Conservation (phyloP, 1,140 invertebrate species). For the Leptonema lineaticorne region DNA sequence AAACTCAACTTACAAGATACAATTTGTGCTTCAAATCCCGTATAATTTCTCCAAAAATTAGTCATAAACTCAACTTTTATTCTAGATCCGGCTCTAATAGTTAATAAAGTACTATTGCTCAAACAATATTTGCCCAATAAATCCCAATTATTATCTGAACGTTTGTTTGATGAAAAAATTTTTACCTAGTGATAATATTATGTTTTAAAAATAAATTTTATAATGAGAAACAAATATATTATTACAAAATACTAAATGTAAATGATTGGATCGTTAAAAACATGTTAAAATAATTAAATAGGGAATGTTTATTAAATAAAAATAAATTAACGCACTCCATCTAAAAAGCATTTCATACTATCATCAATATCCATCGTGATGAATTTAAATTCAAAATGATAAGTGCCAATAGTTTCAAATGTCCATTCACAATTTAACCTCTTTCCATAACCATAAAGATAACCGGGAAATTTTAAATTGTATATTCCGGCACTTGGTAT, state of each 20-base stretch:
- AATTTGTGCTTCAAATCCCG: conserved; percentile 61
- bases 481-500: not conserved
- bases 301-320: no score
- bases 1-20: conserved; percentile 52
- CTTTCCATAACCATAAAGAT: conserved; percentile 68
- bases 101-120: conserved; percentile 44
- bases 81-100: conserved; percentile 48
- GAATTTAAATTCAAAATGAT: conserved; percentile 62
- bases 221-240: no score
- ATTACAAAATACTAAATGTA: no score
- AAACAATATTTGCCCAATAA: conserved; percentile 56
- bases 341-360: conserved; percentile 56
- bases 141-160: conserved; percentile 55
- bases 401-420: conserved; percentile 58
- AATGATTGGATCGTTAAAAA: no score
- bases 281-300: no score
- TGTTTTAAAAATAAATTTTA: no score
- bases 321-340: conserved; percentile 62
- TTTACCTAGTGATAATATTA: no score
- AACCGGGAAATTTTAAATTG: conserved; percentile 62
- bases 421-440: conserved; percentile 77
- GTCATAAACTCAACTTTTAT: conserved; percentile 61
- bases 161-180: no score
- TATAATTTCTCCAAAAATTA: conserved; percentile 49
- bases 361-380: conserved; percentile 61